These are phyloP conservation scores for Drosophila histrio DNA, from an alignment of 2,888 invertebrate genomes.

Conservation along the genomic window DNA sequence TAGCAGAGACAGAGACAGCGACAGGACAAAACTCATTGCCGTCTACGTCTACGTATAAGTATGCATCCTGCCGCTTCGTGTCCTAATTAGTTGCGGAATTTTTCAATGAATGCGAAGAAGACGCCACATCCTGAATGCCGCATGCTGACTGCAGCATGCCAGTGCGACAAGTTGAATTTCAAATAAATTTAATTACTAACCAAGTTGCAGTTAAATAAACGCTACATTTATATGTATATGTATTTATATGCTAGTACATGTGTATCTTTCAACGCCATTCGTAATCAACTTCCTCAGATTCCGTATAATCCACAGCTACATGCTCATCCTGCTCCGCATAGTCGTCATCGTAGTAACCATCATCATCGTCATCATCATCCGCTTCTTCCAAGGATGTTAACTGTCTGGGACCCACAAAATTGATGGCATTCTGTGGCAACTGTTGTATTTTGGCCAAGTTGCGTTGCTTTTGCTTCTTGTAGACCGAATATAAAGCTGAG, in stretches of 20 bases:
- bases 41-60: constrained; percentile 12
- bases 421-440: constrained; percentile 39
- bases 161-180: constrained; percentile 70
- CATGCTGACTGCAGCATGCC: constrained; percentile 27
- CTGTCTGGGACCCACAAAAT: constrained; percentile 53
- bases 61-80: constrained; percentile 37
- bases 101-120: constrained; percentile 59
- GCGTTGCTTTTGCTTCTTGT: constrained; percentile 47
- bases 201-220: constrained; percentile 61
- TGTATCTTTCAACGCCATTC: constrained; percentile 26
- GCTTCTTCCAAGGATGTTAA: constrained; percentile 32
- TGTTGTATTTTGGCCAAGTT: constrained; percentile 48
- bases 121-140: constrained; percentile 23
- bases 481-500: constrained; percentile 15
- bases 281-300: constrained; percentile 39
- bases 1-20: constrained; percentile 16
- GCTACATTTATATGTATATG: constrained; percentile 23
- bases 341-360: constrained; percentile 16
- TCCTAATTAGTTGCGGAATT: constrained; percentile 76
- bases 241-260: constrained; percentile 1
- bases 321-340: constrained; percentile 19
- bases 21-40: constrained; percentile 8
- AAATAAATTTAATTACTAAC: constrained; percentile 70
- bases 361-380: constrained; percentile 24
- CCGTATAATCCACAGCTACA: constrained; percentile 17